Conservation (phyloP, 2,797 vertebrate genomes). For the Falco berigora region DNA sequence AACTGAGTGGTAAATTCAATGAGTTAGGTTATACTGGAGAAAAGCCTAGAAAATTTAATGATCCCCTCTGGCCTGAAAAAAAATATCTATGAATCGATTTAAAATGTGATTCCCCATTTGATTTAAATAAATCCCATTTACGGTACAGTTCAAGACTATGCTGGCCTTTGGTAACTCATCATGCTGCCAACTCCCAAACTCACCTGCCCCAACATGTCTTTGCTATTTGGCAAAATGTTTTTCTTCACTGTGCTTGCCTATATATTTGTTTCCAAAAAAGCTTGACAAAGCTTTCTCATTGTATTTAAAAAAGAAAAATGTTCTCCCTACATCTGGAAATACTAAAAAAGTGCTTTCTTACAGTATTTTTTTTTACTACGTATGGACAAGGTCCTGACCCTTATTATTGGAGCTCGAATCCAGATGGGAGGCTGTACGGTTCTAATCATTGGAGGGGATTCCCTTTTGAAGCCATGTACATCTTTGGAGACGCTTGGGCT, state of each 20-base stretch:
- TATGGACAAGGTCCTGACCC: slow-evolving; percentile 75
- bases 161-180: background rate
- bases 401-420: slow-evolving; percentile 72
- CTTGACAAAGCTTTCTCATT: slow-evolving; percentile 71
- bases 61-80: background rate
- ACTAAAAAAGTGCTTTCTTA: slow-evolving; percentile 74
- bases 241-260: slow-evolving; percentile 6
- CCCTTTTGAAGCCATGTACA: slow-evolving; percentile 70
- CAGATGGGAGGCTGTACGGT: slow-evolving; percentile 71
- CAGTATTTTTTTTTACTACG: slow-evolving; percentile 67
- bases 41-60: background rate
- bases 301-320: slow-evolving; percentile 73
- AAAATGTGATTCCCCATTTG: background rate
- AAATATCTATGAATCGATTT: background rate
- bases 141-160: background rate
- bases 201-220: slow-evolving; percentile 39
- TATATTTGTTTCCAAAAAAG: slow-evolving; percentile 55
- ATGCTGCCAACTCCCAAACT: background rate
- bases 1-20: background rate
- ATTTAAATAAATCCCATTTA: background rate
- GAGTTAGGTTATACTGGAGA: background rate
- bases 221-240: slow-evolving; percentile 34
- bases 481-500: slow-evolving; percentile 60
- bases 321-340: slow-evolving; percentile 74
- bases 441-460: slow-evolving; percentile 67